These are phyloP conservation scores for Synanthedon formicaeformis DNA, from an alignment of 2,888 invertebrate genomes.

Conservation along the genomic window DNA sequence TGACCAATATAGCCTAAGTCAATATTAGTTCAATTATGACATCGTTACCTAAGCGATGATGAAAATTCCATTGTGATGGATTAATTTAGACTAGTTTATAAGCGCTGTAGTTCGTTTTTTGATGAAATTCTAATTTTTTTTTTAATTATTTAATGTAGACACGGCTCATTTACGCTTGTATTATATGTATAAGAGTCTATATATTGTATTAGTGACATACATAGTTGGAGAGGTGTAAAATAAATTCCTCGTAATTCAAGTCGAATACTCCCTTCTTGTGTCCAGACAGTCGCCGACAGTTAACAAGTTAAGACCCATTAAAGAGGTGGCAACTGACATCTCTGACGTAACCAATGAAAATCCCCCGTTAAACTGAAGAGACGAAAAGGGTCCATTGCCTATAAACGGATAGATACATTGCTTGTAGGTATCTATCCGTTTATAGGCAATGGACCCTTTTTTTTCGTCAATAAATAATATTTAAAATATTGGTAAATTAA, in stretches of 20 bases:
- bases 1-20: no score
- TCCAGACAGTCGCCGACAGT: conserved; percentile 23
- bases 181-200: background rate
- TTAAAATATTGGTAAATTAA: no score
- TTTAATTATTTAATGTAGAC: background rate
- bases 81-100: no score
- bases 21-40: no score
- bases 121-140: no score
- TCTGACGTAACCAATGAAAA: conserved; percentile 10
- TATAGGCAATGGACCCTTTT: no score
- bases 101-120: no score
- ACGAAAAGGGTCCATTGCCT: background rate
- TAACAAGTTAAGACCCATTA: conserved; percentile 17
- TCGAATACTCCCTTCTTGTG: background rate
- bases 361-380: background rate
- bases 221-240: background rate
- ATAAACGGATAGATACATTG: background rate
- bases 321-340: conserved; percentile 8
- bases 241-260: background rate
- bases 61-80: no score
- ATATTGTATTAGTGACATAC: background rate
- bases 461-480: no score
- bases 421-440: no score
- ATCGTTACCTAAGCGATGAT: no score
- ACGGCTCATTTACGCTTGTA: background rate